Base-by-base conservation (phyloP, 2,797 vertebrate genomes). In the Platyrinchus mystaceus region DNA sequence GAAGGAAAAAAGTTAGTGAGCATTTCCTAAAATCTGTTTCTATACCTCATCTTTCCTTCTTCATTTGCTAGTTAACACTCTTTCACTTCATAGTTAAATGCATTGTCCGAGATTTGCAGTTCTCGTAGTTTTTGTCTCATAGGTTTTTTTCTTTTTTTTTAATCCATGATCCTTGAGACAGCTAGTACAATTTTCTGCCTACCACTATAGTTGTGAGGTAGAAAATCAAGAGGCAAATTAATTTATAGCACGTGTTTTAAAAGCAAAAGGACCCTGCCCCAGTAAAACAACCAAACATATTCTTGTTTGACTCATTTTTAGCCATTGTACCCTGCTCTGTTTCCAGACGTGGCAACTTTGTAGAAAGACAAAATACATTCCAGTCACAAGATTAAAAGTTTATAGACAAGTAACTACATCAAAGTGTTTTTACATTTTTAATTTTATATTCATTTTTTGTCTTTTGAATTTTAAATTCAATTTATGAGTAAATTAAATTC, bases 381-480 rank as follows among this genome's bases (percentile, higher is more conserved):
- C 59, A 34, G 43, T 56, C 52, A 39, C 27, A 75, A 89, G 76
- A 50, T 55, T 5, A 56, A 46, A 95, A 68, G 63, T 80, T 93
- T 36, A 39, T 64, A 66, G 62, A 60, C 64, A 30, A 82, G 41
- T 52, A 66, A 76, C 64, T 82, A 14, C 20, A n/a, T 20, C 34
- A n/a, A 94, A 73, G 11, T 58, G 5, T 63, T 69, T 67, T 80
- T 41, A 23, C 20, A 50, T 85, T 94, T 94, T 63, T 13, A 82
- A 67, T 84, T 93, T 87, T 71, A 62, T 90, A 64, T 71, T 63
- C 5, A 2, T 75, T 80, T 75, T 49, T 60, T 10, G 4, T 26
- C n/a, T 91, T 95, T 92, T 58, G 36, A 74, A 78, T 83, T 91
- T 89, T 84, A 41, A 93, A 66, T 50, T 63, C 26, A 53, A 15